Evolutionary conservation across 1,140 invertebrate species (phyloP).

Genomic region (Chlorops oryzae): DNA sequence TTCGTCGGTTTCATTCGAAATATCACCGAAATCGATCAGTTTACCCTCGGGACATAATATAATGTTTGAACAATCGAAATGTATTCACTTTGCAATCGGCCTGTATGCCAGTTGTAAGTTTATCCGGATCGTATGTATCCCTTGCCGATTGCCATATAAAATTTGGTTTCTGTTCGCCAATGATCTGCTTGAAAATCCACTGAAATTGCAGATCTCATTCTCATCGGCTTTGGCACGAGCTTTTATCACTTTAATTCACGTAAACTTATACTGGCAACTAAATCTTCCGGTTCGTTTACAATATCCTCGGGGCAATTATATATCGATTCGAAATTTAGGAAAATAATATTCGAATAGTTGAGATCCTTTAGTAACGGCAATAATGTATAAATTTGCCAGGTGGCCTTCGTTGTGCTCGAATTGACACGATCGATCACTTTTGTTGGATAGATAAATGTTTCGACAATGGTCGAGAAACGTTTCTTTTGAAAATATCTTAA

Average conservation of each 20-base stretch:
- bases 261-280: constrained; percentile 25
- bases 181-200: constrained; percentile 23
- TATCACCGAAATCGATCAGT: constrained; percentile 14
- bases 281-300: constrained; percentile 6
- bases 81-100: constrained; percentile 15
- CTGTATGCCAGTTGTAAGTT: constrained; percentile 27
- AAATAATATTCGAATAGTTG: constrained; percentile 28
- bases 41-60: constrained; percentile 20
- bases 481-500: constrained; percentile 29
- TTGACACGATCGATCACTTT: constrained; percentile 1
- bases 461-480: constrained; percentile 24
- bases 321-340: constrained; percentile 32
- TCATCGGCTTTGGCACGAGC: neutral
- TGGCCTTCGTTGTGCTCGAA: constrained; percentile 19
- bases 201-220: constrained; percentile 24
- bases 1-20: constrained; percentile 18
- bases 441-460: constrained; percentile 26
- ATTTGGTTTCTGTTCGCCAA: constrained; percentile 21
- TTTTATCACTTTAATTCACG: constrained; percentile 11
- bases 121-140: neutral
- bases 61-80: constrained; percentile 19
- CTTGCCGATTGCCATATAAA: constrained; percentile 36
- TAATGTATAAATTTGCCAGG: constrained; percentile 40
- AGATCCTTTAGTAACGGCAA: constrained; percentile 31
- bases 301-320: constrained; percentile 26